Evolutionary conservation across 1,140 invertebrate species (phyloP).

Genomic region (Meteorus sp.): DNA sequence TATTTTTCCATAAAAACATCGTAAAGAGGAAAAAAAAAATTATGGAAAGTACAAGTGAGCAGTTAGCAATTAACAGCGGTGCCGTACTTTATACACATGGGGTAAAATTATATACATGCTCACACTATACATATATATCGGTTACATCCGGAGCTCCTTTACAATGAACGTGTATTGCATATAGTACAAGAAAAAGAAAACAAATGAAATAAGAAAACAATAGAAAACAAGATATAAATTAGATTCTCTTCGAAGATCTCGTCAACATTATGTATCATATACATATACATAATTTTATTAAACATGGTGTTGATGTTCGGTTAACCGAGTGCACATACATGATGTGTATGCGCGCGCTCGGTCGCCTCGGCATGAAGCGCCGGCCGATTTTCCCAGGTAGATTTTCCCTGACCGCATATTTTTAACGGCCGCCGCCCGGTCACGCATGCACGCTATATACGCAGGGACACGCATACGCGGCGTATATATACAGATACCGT

Average conservation of each 20-base stretch:
- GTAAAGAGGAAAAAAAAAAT: too few relatives aligned
- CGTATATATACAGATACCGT: background rate
- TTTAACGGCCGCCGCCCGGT: slow-evolving; percentile 30
- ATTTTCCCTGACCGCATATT: slow-evolving; percentile 44
- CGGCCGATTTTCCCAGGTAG: slow-evolving; percentile 51
- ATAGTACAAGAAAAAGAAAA: slow-evolving; percentile 4
- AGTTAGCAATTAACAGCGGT: background rate
- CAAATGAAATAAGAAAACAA: slow-evolving; percentile 18
- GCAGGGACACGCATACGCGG: background rate
- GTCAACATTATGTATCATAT: background rate
- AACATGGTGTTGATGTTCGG: slow-evolving; percentile 1
- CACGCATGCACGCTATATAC: slow-evolving; percentile 29
- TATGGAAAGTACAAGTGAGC: too few relatives aligned
- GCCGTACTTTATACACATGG: too few relatives aligned
- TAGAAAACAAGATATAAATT: slow-evolving; percentile 19
- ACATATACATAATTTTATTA: too few relatives aligned
- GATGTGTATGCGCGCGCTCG: slow-evolving; percentile 22
- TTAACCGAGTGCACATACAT: slow-evolving; percentile 7
- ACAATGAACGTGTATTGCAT: background rate
- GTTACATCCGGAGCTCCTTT: too few relatives aligned
- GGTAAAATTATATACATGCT: slow-evolving; percentile 10
- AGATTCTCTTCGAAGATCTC: slow-evolving; percentile 11
- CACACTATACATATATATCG: background rate
- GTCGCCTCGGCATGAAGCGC: slow-evolving; percentile 15
- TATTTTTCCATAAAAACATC: too few relatives aligned